Conservation (phyloP, 2,113 vertebrate species). For the Alethe diademata region DNA sequence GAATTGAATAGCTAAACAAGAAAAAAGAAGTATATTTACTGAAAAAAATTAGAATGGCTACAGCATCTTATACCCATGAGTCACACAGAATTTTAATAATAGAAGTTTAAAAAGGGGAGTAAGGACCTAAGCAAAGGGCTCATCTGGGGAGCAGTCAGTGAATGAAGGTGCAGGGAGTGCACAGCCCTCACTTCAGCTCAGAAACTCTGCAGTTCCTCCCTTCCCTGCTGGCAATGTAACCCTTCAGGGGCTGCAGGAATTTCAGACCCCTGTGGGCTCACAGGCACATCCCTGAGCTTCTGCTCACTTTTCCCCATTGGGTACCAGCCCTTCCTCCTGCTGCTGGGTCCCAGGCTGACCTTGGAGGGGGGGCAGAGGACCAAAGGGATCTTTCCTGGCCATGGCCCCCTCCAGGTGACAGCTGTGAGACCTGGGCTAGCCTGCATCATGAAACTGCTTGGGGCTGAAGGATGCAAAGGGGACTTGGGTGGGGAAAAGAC, state of each 20-base stretch:
- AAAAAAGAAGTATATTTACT: neutral
- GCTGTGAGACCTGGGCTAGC: rapidly evolving
- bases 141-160: neutral
- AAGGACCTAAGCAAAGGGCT: neutral
- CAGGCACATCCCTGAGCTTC: neutral
- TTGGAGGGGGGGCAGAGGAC: rapidly evolving
- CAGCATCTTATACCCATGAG: neutral
- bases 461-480: neutral
- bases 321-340: neutral
- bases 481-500: neutral
- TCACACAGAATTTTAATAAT: neutral
- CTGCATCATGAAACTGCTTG: rapidly evolving
- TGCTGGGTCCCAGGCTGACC: neutral
- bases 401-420: neutral
- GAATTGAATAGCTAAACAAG: neutral
- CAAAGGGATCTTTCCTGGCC: neutral
- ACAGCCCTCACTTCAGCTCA: rapidly evolving
- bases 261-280: rapidly evolving
- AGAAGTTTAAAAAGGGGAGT: neutral
- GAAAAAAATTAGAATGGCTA: neutral
- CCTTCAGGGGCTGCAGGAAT: neutral
- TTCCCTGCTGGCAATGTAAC: rapidly evolving
- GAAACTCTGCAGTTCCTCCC: neutral
- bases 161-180: neutral
- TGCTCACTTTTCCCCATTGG: rapidly evolving